Evolutionary conservation across 1,140 invertebrate species (phyloP).

Genomic region (Drosophila littoralis): DNA sequence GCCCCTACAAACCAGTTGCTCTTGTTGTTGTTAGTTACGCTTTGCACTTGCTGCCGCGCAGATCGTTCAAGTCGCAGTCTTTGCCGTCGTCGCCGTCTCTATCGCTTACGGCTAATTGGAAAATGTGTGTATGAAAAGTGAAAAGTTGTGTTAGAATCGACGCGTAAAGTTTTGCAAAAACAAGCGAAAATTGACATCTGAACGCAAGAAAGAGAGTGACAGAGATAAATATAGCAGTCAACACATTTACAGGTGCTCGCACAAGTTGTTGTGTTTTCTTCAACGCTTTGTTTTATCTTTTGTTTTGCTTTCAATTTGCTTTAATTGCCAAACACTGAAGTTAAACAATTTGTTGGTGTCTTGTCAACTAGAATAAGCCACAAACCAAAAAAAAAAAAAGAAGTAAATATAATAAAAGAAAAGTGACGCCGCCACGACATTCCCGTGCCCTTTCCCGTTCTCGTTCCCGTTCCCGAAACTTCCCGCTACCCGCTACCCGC

Average conservation of each 20-base stretch:
- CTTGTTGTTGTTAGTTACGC: conserved; percentile 67
- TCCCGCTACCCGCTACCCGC: conserved; percentile 3
- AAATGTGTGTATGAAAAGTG: conserved; percentile 70
- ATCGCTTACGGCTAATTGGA: conserved; percentile 27
- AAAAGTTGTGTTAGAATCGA: conserved; percentile 46
- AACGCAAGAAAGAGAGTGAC: not conserved
- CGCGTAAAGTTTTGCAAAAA: conserved; percentile 15
- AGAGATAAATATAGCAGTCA: not conserved
- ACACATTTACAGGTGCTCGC: conserved; percentile 50
- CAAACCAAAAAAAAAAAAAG: conserved; percentile 14
- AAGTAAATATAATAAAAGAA: conserved; percentile 38
- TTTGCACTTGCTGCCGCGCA: conserved; percentile 65
- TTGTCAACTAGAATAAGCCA: conserved; percentile 24
- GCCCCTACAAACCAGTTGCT: conserved; percentile 67
- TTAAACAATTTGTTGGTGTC: conserved; percentile 65
- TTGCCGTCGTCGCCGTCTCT: not conserved
- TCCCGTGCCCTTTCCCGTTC: not conserved
- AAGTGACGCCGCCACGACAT: conserved; percentile 21
- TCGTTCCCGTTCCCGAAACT: conserved; percentile 28
- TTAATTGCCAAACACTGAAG: conserved; percentile 64
- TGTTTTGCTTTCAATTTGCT: conserved; percentile 69
- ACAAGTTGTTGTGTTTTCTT: conserved; percentile 28
- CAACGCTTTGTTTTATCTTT: conserved; percentile 31
- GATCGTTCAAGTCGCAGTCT: conserved; percentile 47
- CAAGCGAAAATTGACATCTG: conserved; percentile 14